Percentiles rank a stretch among this genome's conserved stretches.
Conservation (phyloP, 2,888 invertebrate species). For the Rhorus exstirpatorius region DNA sequence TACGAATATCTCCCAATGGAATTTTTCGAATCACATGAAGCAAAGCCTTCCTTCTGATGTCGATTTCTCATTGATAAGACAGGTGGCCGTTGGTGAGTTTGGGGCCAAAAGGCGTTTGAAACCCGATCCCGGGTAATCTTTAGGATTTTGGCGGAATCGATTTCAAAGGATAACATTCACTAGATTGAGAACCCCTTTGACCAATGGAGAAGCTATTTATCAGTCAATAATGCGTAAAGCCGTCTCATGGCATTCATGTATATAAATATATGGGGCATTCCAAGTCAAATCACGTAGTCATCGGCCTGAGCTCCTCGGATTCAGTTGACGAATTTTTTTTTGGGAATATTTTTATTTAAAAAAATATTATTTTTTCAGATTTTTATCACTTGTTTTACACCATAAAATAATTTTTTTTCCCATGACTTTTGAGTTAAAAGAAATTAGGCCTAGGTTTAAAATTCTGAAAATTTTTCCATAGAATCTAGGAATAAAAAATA, state of each 20-base stretch:
- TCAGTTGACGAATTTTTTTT: too few relatives aligned
- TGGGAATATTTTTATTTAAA: too few relatives aligned
- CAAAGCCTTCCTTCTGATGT: not conserved
- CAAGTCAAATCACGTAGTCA: too few relatives aligned
- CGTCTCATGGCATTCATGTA: constrained; percentile 68
- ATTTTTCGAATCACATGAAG: constrained; percentile 22
- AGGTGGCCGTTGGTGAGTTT: not conserved
- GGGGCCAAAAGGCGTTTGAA: constrained; percentile 11
- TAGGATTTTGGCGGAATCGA: constrained; percentile 18
- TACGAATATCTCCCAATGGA: constrained; percentile 12
- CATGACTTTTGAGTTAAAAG: too few relatives aligned
- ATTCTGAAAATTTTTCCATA: too few relatives aligned
- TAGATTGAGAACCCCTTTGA: constrained; percentile 80
- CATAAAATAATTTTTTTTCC: too few relatives aligned
- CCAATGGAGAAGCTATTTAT: constrained; percentile 73
- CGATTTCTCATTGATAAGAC: constrained; percentile 20
- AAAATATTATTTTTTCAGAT: too few relatives aligned
- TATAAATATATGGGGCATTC: too few relatives aligned
- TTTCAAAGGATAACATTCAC: constrained; percentile 51
- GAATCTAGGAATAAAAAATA: too few relatives aligned
- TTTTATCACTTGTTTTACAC: too few relatives aligned
- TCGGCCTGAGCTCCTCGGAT: too few relatives aligned
- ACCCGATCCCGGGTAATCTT: constrained; percentile 13
- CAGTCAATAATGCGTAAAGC: constrained; percentile 3
- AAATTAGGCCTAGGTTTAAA: too few relatives aligned